A percentile compares a stretch with the other conserved stretches of the same genome.
These are phyloP conservation scores for Echinometra lucunter DNA, from an alignment of 53 echinoderm and acorn worm species.

Conservation along the genomic window DNA sequence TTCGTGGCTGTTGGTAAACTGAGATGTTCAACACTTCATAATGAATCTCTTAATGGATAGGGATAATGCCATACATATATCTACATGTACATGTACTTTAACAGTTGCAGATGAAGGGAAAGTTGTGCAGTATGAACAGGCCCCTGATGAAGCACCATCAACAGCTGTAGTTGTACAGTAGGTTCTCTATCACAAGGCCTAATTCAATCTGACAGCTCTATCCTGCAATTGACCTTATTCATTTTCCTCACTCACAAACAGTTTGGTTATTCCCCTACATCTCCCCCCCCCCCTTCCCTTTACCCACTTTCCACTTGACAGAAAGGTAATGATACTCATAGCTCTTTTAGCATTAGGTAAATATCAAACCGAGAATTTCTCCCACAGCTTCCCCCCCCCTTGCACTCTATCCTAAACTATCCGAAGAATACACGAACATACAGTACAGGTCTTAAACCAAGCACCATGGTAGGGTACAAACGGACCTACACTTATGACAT, in stretches of 20 bases:
- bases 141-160: background rate
- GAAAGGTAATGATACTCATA: too few relatives aligned
- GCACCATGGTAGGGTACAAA: too few relatives aligned
- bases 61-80: background rate
- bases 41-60: background rate
- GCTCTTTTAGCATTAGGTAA: too few relatives aligned
- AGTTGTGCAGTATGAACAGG: background rate
- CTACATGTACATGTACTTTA: background rate
- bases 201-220: background rate
- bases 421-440: too few relatives aligned
- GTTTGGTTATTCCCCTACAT: background rate
- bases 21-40: background rate
- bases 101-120: background rate
- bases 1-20: too few relatives aligned
- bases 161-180: background rate
- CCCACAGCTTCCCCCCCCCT: too few relatives aligned
- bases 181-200: background rate
- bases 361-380: too few relatives aligned
- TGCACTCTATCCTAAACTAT: too few relatives aligned
- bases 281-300: background rate
- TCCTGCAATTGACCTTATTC: slow-evolving; percentile 39
- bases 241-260: background rate
- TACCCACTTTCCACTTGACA: too few relatives aligned
- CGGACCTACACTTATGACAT: too few relatives aligned
- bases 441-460: too few relatives aligned